Base-by-base conservation (phyloP, 2,888 invertebrate genomes). In the Ormyrus rosae region DNA sequence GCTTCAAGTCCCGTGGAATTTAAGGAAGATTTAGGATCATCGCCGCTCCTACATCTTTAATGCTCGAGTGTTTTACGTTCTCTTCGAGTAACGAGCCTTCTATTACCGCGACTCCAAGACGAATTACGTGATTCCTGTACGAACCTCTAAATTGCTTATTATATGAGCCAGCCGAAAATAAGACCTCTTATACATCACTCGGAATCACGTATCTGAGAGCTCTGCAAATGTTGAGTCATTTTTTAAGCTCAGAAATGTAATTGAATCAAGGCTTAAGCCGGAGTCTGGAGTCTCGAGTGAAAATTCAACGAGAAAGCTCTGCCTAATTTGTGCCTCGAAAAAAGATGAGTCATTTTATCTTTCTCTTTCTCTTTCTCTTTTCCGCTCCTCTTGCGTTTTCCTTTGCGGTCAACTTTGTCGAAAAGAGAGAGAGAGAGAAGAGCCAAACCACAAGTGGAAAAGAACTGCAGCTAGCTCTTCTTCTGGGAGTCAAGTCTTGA, bases 1-100 rank as follows among this genome's bases (percentile, higher is more conserved):
- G 69, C 71, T 82, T 77, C 64, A 74, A 81, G 71, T 72, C 77
- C 63, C 77, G 63, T 56, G 70, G 81, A 82, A 83, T 82, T 81
- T 81, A 78, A 82, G 82, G 69, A 83, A 86, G 84, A 85, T 85
- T 86, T 84, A 84, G 78, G 80, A 75, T 83, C 83, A 83, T 85
- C 83, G 82, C 76, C 79, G 81, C 73, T 82, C 83, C 82, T 85
- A 84, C 84, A 85, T 85, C 81, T 86, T 84, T 85, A 85, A 84
- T 83, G 82, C 75, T 65, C 64, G 63, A 19, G 46, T 81, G 82
- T 83, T 85, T 85, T 83, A 84, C 84, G 81, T 80, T 69, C 80
- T 75, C 69, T 72, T 75, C 67, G 77, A 51, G 70, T 75, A 78
- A 78, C 75, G 78, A 69, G 67, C 67, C 65, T 58, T 78, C 74